phyloP scores from a whole-genome alignment of 2,888 invertebrate genomes.

The Synanthedon tipuliformis region DNA sequence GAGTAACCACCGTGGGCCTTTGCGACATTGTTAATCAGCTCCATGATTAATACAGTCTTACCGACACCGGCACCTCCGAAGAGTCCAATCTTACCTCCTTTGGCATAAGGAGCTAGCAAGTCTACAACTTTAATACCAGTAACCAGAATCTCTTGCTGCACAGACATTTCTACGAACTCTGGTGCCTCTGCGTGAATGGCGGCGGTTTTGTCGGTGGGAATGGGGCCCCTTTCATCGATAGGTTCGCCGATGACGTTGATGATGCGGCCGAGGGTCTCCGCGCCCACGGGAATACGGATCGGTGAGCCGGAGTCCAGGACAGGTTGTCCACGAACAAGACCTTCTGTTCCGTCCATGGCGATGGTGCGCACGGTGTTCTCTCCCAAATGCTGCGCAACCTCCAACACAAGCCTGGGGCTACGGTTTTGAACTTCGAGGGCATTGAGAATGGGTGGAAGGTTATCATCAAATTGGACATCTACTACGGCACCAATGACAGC shows the following conservation, averaged over 20 bases:
- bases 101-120: slow-evolving; percentile 91
- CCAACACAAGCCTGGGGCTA: slow-evolving; percentile 80
- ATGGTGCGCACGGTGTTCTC: slow-evolving; percentile 92
- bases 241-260: slow-evolving; percentile 92
- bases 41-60: slow-evolving; percentile 97
- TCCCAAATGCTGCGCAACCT: slow-evolving; percentile 94
- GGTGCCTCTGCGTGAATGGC: slow-evolving; percentile 93
- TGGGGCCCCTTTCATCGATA: slow-evolving; percentile 92
- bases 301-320: slow-evolving; percentile 88
- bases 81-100: slow-evolving; percentile 94
- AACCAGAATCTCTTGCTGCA: slow-evolving; percentile 89
- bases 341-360: slow-evolving; percentile 95
- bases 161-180: slow-evolving; percentile 91
- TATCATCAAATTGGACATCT: slow-evolving; percentile 95
- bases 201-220: slow-evolving; percentile 80
- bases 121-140: slow-evolving; percentile 97
- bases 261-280: slow-evolving; percentile 90
- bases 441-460: slow-evolving; percentile 93
- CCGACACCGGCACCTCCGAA: slow-evolving; percentile 97
- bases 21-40: slow-evolving; percentile 95
- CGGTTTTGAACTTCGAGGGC: slow-evolving; percentile 93
- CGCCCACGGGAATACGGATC: slow-evolving; percentile 93
- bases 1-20: slow-evolving; percentile 97
- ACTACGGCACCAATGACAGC: slow-evolving; percentile 99
- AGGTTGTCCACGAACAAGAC: slow-evolving; percentile 86